Percentiles rank a stretch among this genome's conserved stretches.
Conservation (phyloP, 2,113 vertebrate genomes). For the Tapirus terrestris region DNA sequence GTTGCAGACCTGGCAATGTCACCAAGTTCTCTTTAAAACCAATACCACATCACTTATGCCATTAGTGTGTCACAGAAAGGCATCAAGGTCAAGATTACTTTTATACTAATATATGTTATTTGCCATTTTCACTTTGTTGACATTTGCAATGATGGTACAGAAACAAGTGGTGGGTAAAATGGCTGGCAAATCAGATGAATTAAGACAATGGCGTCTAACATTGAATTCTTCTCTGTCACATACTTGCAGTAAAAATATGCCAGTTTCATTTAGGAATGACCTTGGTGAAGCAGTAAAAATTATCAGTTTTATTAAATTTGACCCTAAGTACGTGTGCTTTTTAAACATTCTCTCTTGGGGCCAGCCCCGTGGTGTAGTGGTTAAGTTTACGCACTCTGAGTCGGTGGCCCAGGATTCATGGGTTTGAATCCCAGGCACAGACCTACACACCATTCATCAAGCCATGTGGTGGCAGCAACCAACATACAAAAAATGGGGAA, state of each 20-base stretch:
- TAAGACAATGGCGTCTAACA: background rate
- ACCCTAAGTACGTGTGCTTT: background rate
- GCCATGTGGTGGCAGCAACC: no score
- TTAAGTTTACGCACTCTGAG: no score
- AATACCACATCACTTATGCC: background rate
- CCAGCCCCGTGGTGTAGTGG: no score
- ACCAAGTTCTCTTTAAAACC: background rate
- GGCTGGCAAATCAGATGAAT: background rate
- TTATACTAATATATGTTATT: background rate
- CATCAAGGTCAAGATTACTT: background rate
- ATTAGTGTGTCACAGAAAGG: background rate
- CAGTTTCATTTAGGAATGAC: background rate
- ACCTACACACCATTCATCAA: no score
- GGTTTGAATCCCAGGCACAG: no score
- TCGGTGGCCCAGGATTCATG: no score
- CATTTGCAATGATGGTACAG: background rate
- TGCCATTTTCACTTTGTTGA: background rate
- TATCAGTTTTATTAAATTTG: background rate
- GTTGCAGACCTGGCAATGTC: background rate
- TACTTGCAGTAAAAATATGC: background rate
- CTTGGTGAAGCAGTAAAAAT: background rate
- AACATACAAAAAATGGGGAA: no score
- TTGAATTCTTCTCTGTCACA: background rate
- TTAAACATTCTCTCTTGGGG: background rate
- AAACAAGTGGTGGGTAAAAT: background rate